Conservation (phyloP, 1,140 invertebrate genomes). For the Harpegnathos saltator region DNA sequence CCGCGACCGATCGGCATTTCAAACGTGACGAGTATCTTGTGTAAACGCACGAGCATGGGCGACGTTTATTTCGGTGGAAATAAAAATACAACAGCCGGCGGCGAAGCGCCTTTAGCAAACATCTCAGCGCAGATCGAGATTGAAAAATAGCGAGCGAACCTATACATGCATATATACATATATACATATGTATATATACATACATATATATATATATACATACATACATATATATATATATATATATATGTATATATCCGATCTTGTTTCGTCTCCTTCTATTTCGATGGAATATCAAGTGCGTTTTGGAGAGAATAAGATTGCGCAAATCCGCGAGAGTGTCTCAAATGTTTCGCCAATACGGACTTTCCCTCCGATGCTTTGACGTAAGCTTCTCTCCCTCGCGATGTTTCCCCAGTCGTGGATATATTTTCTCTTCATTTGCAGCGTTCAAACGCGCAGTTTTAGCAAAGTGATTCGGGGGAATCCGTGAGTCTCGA, state of each 20-base stretch:
- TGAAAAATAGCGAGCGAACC: conserved; percentile 29
- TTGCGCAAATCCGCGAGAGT: not conserved
- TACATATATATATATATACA: too few relatives aligned
- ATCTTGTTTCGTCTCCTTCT: not conserved
- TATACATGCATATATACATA: too few relatives aligned
- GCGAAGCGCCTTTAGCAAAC: not conserved
- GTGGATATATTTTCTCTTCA: not conserved
- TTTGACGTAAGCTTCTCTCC: not conserved
- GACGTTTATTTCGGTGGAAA: conserved; percentile 34
- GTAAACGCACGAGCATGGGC: not conserved
- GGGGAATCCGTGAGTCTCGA: too few relatives aligned
- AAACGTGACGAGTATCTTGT: conserved; percentile 26
- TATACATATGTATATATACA: not conserved
- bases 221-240: too few relatives aligned
- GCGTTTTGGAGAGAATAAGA: not conserved
- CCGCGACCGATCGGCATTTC: conserved; percentile 31
- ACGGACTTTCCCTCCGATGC: not conserved
- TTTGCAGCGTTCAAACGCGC: not conserved
- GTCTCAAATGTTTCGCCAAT: not conserved
- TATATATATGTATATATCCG: not conserved
- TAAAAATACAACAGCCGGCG: conserved; percentile 32
- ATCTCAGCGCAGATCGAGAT: conserved; percentile 2
- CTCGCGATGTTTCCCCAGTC: not conserved
- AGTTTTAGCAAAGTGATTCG: not conserved
- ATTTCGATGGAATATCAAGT: not conserved